Percentiles rank a stretch among this genome's conserved stretches.
phyloP scores from a whole-genome alignment of 35 echinoderm and acorn worm species.

The Eucidaris tribuloides region DNA sequence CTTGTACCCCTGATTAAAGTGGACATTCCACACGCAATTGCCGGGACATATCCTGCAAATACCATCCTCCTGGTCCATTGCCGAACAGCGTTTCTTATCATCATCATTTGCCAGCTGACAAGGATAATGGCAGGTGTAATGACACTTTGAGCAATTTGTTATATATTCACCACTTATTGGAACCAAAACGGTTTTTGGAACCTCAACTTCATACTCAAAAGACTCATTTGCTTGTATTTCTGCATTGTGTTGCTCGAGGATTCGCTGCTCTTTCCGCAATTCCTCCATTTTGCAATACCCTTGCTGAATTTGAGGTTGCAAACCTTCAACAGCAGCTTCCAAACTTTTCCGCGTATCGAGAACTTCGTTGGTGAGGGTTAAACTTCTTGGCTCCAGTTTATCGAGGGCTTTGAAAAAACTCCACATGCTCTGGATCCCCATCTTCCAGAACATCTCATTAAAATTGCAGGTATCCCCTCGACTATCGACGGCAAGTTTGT shows the following conservation, averaged over 20 bases:
- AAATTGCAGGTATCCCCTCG: background rate
- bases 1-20: constrained; percentile 54
- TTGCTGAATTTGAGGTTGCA: constrained; percentile 21
- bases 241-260: constrained; percentile 29
- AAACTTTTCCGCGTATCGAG: constrained; percentile 12
- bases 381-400: constrained; percentile 3
- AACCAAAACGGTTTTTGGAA: background rate
- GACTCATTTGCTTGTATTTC: constrained; percentile 22
- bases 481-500: background rate
- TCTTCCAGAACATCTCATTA: constrained; percentile 57
- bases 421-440: constrained; percentile 15
- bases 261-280: background rate
- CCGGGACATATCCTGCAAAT: constrained; percentile 35
- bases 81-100: background rate
- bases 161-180: background rate
- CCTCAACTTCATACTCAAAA: constrained; percentile 34
- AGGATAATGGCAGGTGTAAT: constrained; percentile 22
- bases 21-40: constrained; percentile 42
- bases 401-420: background rate
- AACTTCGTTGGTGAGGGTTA: background rate
- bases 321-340: background rate
- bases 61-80: constrained; percentile 31
- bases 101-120: constrained; percentile 18
- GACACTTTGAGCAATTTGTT: constrained; percentile 24
- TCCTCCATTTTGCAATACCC: constrained; percentile 29